Conservation (phyloP, 2,113 vertebrate genomes). For the Galbula dea region DNA sequence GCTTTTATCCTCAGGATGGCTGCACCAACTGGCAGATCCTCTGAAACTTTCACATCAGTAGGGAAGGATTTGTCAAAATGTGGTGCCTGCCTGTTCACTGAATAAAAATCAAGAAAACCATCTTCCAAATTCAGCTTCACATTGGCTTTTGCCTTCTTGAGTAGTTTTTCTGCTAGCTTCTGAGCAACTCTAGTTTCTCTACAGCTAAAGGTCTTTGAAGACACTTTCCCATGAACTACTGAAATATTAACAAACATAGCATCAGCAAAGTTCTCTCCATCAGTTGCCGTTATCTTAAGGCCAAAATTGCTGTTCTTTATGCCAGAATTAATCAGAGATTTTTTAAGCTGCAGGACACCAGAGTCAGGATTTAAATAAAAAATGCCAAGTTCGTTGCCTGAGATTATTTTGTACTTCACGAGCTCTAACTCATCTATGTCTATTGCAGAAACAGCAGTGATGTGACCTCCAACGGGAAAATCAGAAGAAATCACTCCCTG, state of each 20-base stretch:
- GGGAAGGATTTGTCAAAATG: constrained; percentile 94
- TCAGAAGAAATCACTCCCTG: constrained; percentile 89
- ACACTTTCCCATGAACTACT: constrained; percentile 83
- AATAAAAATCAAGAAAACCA: constrained; percentile 93
- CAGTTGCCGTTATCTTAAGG: constrained; percentile 93
- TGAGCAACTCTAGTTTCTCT: constrained; percentile 93
- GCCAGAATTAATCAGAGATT: constrained; percentile 79
- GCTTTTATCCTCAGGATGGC: constrained; percentile 88
- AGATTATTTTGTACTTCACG: constrained; percentile 95
- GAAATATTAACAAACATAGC: constrained; percentile 96
- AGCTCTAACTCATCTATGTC: constrained; percentile 94
- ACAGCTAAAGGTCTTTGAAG: constrained; percentile 87
- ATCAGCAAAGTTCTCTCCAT: constrained; percentile 94
- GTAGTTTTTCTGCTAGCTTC: constrained; percentile 91
- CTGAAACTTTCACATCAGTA: constrained; percentile 84
- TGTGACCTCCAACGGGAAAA: constrained; percentile 86
- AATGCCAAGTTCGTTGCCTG: constrained; percentile 90
- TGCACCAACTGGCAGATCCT: constrained; percentile 84
- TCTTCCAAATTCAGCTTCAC: constrained; percentile 87
- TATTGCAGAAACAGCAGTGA: constrained; percentile 94
- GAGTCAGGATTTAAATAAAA: constrained; percentile 95
- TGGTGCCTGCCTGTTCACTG: constrained; percentile 89
- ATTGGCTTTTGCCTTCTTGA: constrained; percentile 91
- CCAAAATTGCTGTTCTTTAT: constrained; percentile 83
- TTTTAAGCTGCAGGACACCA: constrained; percentile 87